Conservation (phyloP, 2,888 invertebrate genomes). For the Drosophila peninsularis region DNA sequence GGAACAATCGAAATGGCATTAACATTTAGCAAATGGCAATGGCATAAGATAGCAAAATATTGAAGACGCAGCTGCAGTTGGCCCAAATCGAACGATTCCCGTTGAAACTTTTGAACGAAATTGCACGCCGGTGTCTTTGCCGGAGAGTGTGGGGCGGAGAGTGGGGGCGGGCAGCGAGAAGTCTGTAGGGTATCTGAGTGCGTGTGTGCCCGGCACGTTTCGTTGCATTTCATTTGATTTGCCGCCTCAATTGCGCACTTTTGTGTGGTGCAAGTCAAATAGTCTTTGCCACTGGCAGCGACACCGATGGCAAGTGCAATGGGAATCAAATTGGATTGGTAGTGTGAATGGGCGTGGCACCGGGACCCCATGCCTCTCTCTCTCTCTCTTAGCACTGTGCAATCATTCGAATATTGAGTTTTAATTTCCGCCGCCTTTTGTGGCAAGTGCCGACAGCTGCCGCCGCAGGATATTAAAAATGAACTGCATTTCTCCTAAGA, state of each 20-base stretch:
- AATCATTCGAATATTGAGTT: slow-evolving; percentile 78
- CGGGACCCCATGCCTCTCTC: slow-evolving; percentile 18
- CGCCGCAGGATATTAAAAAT: slow-evolving; percentile 77
- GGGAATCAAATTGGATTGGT: slow-evolving; percentile 13
- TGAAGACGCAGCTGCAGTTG: slow-evolving; percentile 74
- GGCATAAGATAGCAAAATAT: slow-evolving; percentile 67
- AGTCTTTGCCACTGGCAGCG: slow-evolving; percentile 39
- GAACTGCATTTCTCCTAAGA: slow-evolving; percentile 59
- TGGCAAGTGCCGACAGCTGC: slow-evolving; percentile 62
- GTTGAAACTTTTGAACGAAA: slow-evolving; percentile 61
- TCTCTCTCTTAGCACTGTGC: slow-evolving; percentile 37
- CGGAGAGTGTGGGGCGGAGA: not conserved
- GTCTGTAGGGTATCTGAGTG: slow-evolving; percentile 38
- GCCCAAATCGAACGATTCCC: slow-evolving; percentile 72
- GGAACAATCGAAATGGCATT: slow-evolving; percentile 76
- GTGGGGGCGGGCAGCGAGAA: not conserved
- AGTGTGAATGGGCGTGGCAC: slow-evolving; percentile 7
- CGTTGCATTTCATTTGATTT: slow-evolving; percentile 77
- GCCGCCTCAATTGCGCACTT: slow-evolving; percentile 78
- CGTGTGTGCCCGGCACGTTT: slow-evolving; percentile 60
- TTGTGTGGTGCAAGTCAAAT: slow-evolving; percentile 74
- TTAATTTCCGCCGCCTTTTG: slow-evolving; percentile 74
- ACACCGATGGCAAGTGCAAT: slow-evolving; percentile 7
- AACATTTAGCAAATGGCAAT: slow-evolving; percentile 77
- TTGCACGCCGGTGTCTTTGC: slow-evolving; percentile 50